Percentiles rank a stretch among this genome's conserved stretches.
These are phyloP conservation scores for Monodelphis domestica DNA, from an alignment of 2,797 vertebrate species.

Conservation along the genomic window DNA sequence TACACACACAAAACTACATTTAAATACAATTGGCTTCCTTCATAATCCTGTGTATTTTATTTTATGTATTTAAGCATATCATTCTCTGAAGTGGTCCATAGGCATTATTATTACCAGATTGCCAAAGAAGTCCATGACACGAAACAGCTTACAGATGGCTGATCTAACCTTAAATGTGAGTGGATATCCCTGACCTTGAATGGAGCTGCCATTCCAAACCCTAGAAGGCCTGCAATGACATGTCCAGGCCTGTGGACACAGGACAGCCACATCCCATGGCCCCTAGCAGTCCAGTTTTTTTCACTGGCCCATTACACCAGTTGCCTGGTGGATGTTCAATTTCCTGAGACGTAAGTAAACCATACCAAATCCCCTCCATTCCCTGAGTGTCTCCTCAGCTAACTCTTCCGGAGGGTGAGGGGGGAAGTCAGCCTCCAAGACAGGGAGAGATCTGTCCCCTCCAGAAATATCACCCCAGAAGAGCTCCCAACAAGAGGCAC, in stretches of 20 bases:
- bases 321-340: conserved; percentile 3
- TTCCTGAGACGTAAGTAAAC: conserved; percentile 34
- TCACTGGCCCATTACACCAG: background rate
- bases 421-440: background rate
- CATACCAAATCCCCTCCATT: background rate
- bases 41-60: background rate
- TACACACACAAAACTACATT: background rate
- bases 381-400: background rate
- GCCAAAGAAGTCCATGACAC: background rate
- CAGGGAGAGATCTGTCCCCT: background rate
- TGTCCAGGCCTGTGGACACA: background rate
- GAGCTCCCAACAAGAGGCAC: background rate
- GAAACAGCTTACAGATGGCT: background rate
- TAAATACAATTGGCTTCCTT: background rate
- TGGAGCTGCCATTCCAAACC: background rate
- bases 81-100: background rate
- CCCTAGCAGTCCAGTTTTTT: background rate
- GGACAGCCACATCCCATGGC: background rate
- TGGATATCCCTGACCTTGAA: background rate
- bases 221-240: background rate
- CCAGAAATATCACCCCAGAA: background rate
- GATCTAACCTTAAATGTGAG: background rate
- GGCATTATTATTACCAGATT: background rate
- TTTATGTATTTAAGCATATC: background rate
- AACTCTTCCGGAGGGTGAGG: background rate